These are phyloP conservation scores for Forficula auricularia DNA, from an alignment of 1,140 invertebrate species.

Conservation along the genomic window DNA sequence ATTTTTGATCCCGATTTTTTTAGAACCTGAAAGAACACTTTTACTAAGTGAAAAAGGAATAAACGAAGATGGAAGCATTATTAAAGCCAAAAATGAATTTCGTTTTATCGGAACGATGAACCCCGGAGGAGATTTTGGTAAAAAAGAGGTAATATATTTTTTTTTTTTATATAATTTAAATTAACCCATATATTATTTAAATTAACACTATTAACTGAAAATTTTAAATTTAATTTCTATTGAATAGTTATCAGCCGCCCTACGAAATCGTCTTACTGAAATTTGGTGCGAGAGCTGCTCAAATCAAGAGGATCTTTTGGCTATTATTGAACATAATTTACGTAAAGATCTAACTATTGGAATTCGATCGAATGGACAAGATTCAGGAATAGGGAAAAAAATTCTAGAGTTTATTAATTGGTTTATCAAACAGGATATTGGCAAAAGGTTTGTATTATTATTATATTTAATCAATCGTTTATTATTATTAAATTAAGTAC, in stretches of 20 bases:
- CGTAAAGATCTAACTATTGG: constrained; percentile 23
- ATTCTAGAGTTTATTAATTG: constrained; percentile 69
- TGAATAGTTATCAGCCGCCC: constrained; percentile 82
- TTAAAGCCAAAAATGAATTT: constrained; percentile 64
- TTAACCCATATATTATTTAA: neutral
- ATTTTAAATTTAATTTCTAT: constrained; percentile 10
- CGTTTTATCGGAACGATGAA: constrained; percentile 98
- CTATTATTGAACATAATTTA: constrained; percentile 62
- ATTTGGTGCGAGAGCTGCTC: constrained; percentile 83
- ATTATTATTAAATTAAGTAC: no score
- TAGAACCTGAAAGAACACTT: constrained; percentile 78
- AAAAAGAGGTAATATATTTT: constrained; percentile 61
- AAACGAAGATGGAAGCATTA: constrained; percentile 24
- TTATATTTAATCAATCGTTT: no score
- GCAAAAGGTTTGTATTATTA: constrained; percentile 33
- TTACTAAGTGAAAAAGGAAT: constrained; percentile 75
- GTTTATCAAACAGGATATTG: constrained; percentile 53
- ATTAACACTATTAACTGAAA: no score
- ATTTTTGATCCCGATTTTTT: constrained; percentile 17
- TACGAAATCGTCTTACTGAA: constrained; percentile 95
- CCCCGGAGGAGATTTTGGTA: constrained; percentile 97
- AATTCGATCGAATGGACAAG: constrained; percentile 32
- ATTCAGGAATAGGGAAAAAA: constrained; percentile 38
- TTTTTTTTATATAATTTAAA: neutral
- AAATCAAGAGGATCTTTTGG: constrained; percentile 48